Evolutionary conservation across 53 echinoderm and acorn worm species (phyloP).

Genomic region (Echinometra lucunter): DNA sequence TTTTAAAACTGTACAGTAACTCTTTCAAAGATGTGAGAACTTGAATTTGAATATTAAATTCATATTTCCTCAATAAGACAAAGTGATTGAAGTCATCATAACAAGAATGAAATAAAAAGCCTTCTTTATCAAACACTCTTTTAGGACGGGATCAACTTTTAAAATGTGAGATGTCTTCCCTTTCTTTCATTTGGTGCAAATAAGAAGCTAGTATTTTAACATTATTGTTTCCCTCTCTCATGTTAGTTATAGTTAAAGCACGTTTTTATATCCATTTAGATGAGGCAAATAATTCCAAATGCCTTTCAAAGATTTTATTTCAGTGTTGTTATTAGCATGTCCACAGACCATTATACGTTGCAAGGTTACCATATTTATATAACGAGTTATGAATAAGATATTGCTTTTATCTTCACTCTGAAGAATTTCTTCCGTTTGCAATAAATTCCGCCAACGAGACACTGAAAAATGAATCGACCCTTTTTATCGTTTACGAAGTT

Average conservation of each 20-base stretch:
- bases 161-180: too few relatives aligned
- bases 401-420: neutral
- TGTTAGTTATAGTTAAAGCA: neutral
- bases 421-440: neutral
- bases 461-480: neutral
- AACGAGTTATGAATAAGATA: neutral
- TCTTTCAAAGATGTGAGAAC: too few relatives aligned
- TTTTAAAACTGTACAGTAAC: too few relatives aligned
- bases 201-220: neutral
- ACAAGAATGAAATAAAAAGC: too few relatives aligned
- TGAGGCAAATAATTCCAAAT: neutral
- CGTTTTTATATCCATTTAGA: neutral
- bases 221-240: neutral
- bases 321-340: neutral
- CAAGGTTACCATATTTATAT: conserved; percentile 20
- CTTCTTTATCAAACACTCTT: too few relatives aligned
- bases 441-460: neutral
- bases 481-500: neutral
- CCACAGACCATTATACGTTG: neutral
- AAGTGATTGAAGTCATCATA: too few relatives aligned
- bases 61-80: too few relatives aligned
- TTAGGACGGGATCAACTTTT: too few relatives aligned
- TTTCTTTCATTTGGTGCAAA: neutral
- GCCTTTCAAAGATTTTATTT: neutral
- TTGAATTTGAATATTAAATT: too few relatives aligned